Base-by-base conservation (phyloP, 2,113 vertebrate genomes). In the Oostethus manadensis region DNA sequence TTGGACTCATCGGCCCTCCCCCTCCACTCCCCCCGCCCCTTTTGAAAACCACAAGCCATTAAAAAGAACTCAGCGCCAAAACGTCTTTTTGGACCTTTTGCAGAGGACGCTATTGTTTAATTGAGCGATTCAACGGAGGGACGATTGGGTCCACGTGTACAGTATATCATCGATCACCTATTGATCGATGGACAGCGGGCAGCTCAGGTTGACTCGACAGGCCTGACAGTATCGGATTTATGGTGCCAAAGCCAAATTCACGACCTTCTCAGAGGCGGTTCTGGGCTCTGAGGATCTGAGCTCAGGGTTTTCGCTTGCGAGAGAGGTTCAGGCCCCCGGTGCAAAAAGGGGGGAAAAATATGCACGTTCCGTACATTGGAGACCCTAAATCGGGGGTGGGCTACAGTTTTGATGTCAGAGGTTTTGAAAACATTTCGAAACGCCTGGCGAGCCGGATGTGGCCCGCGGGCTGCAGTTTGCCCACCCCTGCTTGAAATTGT, bases 21-120 rank as follows among this genome's bases (percentile, higher is more conserved):
- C 81, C 78, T 18, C 54, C 79, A 66, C 73, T 70, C 66, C 47
- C 66, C 70, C 18, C 50, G 26, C 38, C 38, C 38, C 38, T 14
- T 42, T 64, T 72, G 60, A 71, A 84, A 82, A 78, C 86, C 84
- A 76, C 79, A 90, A 89, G 88, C 90, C 87, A 87, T 90, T 87
- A 83, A 62, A 73, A 56, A 74, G 77, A 77, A 86, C 78, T 73
- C 71, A 87, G n/a, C 79, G 84, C 85, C 87, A 88, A 89, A 85
- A 80, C 79, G 71, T 84, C 70, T 80, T 84, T 71, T 78, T 74
- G 76, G 67, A 82, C 75, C 70, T 84, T 79, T 81, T 33, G 29
- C 29, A 6, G 29, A 33, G 29, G 29, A 33, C 29, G 5, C 77
- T 83, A 66, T 80, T 73, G 73, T 77, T 84, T 71, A 80, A 80